A percentile compares a stretch with the other conserved stretches of the same genome.
These are phyloP conservation scores for Semotilus atromaculatus DNA, from an alignment of 2,797 vertebrate genomes.

Conservation along the genomic window DNA sequence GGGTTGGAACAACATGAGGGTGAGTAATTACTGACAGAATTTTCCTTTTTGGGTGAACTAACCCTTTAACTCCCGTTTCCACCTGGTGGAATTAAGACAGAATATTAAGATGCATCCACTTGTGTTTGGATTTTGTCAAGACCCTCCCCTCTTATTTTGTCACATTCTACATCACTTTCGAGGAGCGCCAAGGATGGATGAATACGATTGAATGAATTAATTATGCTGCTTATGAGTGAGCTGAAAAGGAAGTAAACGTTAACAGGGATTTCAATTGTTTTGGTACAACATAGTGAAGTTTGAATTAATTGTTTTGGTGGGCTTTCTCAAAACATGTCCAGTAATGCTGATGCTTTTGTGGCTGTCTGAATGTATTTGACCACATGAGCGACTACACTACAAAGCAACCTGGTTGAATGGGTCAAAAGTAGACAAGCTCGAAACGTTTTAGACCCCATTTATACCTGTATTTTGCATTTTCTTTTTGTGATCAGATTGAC, in stretches of 20 bases:
- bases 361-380: too few relatives aligned
- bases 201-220: not conserved
- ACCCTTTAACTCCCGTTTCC: not conserved
- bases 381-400: too few relatives aligned
- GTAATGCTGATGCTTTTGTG: too few relatives aligned
- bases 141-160: not conserved
- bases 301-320: too few relatives aligned
- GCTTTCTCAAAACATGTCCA: not conserved
- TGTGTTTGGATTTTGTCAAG: not conserved
- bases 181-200: too few relatives aligned
- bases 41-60: too few relatives aligned
- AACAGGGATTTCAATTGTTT: not conserved
- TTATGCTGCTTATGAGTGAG: not conserved
- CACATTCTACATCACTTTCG: not conserved
- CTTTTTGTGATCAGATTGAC: not conserved
- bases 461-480: not conserved
- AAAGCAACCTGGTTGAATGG: too few relatives aligned
- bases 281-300: not conserved
- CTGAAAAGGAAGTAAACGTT: not conserved
- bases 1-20: too few relatives aligned
- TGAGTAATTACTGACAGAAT: too few relatives aligned
- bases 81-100: too few relatives aligned
- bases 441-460: not conserved
- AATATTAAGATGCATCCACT: not conserved
- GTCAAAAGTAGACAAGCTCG: too few relatives aligned